Conservation (phyloP, 2,888 invertebrate species). For the Meiosimyza platycephala region DNA sequence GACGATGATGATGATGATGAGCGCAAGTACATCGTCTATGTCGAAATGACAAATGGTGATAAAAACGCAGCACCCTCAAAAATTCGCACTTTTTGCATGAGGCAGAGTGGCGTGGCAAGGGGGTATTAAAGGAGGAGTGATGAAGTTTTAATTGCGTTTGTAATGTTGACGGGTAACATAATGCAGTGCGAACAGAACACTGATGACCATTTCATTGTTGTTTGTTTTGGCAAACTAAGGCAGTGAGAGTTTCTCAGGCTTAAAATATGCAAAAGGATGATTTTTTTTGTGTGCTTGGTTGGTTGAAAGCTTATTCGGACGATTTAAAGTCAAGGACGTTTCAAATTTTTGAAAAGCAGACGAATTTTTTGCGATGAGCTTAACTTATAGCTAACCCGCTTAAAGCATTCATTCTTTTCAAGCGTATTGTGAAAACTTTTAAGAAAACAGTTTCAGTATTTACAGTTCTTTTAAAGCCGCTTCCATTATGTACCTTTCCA, state of each 20-base stretch:
- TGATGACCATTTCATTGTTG: constrained; percentile 26
- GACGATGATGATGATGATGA: background rate
- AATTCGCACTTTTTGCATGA: constrained; percentile 17
- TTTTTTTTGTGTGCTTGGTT: constrained; percentile 6
- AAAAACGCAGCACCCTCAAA: constrained; percentile 13
- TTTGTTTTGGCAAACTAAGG: background rate
- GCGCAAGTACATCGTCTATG: constrained; percentile 14
- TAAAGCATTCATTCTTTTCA: too few species aligned
- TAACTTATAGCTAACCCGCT: too few species aligned
- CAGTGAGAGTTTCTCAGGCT: constrained; percentile 29
- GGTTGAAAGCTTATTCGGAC: background rate
- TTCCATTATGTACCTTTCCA: too few species aligned
- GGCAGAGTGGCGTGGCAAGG: background rate
- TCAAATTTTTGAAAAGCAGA: too few species aligned
- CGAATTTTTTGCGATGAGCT: too few species aligned
- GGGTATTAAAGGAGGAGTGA: constrained; percentile 12
- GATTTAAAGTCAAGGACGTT: background rate
- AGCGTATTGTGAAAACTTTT: too few species aligned
- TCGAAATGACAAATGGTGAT: constrained; percentile 18
- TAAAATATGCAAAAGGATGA: constrained; percentile 42
- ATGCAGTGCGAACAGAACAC: constrained; percentile 36
- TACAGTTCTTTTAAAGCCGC: too few species aligned
- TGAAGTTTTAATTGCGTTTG: constrained; percentile 45
- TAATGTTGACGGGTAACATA: constrained; percentile 43
- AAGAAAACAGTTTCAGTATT: too few species aligned